These are phyloP conservation scores for Albula goreensis DNA, from an alignment of 2,113 vertebrate species.

Conservation along the genomic window DNA sequence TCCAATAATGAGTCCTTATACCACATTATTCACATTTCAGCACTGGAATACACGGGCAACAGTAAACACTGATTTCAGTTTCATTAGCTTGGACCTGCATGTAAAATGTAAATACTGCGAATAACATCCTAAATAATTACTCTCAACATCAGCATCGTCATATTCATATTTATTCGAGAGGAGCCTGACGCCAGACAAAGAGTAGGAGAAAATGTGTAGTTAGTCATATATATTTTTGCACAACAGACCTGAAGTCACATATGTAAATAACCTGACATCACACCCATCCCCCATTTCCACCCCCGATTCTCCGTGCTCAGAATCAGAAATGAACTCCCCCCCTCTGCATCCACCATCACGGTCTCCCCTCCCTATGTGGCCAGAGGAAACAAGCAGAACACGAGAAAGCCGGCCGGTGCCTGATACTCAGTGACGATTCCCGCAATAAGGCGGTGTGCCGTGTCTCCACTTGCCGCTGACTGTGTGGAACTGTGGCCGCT, in stretches of 20 bases:
- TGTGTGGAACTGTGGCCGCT: constrained; percentile 13
- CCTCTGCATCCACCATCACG: background rate
- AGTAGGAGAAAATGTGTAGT: background rate
- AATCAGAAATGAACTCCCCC: constrained; percentile 18
- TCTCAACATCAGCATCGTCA: background rate
- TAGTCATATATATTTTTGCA: background rate
- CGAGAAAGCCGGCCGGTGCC: constrained; percentile 25
- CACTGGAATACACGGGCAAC: no score
- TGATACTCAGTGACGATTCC: background rate
- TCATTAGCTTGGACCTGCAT: no score
- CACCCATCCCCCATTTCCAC: background rate
- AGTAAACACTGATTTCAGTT: no score
- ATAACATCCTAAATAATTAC: background rate
- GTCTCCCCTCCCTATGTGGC: background rate
- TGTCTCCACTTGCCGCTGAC: background rate
- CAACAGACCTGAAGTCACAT: background rate
- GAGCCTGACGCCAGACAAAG: background rate
- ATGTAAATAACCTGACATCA: constrained; percentile 9
- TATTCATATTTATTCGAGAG: background rate
- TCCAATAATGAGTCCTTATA: no score
- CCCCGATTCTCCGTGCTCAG: constrained; percentile 16
- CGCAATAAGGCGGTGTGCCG: background rate
- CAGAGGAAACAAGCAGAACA: background rate
- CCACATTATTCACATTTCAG: no score
- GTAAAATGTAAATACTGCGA: background rate